Conservation (phyloP, 2,113 vertebrate genomes). For the Tichodroma muraria region DNA sequence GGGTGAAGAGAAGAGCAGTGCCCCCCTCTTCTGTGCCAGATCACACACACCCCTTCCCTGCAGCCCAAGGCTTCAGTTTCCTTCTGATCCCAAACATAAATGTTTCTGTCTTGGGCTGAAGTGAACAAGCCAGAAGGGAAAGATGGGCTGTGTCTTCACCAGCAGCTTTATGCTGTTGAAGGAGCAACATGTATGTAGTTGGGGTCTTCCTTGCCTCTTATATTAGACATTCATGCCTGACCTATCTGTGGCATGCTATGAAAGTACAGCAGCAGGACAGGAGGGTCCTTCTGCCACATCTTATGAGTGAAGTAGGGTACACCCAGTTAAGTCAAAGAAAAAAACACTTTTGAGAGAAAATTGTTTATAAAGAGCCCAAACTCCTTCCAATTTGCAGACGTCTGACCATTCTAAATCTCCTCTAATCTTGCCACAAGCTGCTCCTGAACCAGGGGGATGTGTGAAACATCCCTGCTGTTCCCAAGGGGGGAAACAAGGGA, state of each 20-base stretch:
- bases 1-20: neutral
- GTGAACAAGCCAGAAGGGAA: neutral
- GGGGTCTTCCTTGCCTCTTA: neutral
- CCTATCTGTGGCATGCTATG: neutral
- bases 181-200: accelerated
- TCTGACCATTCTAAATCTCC: neutral
- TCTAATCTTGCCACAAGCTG: neutral
- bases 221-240: neutral
- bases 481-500: constrained; percentile 51
- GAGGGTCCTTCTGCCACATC: neutral
- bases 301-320: neutral
- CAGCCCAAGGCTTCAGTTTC: neutral
- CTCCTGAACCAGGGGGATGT: neutral
- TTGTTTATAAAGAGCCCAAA: neutral
- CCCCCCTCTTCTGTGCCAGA: neutral
- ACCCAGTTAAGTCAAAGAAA: neutral
- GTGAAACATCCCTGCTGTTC: constrained; percentile 41
- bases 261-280: neutral
- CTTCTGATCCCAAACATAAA: neutral
- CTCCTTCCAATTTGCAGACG: neutral
- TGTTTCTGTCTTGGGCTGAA: neutral
- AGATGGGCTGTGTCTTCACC: neutral
- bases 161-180: neutral
- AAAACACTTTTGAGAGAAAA: neutral
- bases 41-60: neutral